Base-by-base conservation (phyloP, 2,797 vertebrate genomes). In the Columba guinea region DNA sequence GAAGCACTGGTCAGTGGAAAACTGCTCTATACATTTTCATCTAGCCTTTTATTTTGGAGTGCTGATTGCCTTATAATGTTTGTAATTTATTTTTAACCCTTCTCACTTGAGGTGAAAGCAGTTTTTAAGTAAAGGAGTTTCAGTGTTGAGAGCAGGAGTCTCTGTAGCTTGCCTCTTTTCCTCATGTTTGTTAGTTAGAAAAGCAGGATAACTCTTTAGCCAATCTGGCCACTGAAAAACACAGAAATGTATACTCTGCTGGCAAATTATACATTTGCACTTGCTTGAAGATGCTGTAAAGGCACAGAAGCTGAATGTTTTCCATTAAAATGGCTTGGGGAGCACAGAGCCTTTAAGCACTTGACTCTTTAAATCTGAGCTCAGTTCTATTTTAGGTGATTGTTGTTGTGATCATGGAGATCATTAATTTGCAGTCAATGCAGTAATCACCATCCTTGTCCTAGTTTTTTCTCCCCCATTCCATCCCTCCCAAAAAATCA, bases 341-440 rank as follows among this genome's bases (percentile, higher is more conserved):
- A 64, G 2, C 1, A 2, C 13, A 48, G 23, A 46, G 7, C 7
- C 5, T 86, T 81, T 59, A 53, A 86, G 55, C 6, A 37, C 5
- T 23, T n/a, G 56, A 34, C 10, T 1, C 0, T 87, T 82, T 65
- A 86, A 68, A 58, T 83, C 37, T 84, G 15, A 62, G 78, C 21
- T 93, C 23, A 39, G n/a, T 80, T 78, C 30, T 49, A 3, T 62
- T 89, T 91, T 56, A 78, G 34, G n/a, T 7, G 3, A 51, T 32
- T 0, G 0, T 6, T 30, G 20, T 62, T 68, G 23, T 59, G 13
- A 71, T 48, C 10, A n/a, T 11, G 7, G 23, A 89, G 58, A 64
- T 64, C 37, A 21, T 58, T 83, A 75, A 70, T 77, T 75, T n/a
- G 9, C 8, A 64, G 19, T 64, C 51, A 88, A 21, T 93, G 22